Evolutionary conservation across 2,113 vertebrate genomes (phyloP).

Genomic region (Rhinoderma darwinii): DNA sequence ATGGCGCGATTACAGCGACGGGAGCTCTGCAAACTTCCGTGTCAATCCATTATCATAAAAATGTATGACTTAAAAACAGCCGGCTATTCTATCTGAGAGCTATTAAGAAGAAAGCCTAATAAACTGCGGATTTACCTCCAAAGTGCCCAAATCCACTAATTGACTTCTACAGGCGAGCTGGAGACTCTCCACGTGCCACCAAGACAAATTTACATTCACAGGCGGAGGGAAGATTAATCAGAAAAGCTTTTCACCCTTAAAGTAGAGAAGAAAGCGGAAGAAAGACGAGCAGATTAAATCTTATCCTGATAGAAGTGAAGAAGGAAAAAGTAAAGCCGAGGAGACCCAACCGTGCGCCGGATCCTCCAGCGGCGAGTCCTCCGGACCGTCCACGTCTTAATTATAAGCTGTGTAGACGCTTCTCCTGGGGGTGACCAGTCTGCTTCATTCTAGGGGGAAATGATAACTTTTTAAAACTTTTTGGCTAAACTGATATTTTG

Average conservation of each 20-base stretch:
- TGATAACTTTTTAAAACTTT: neutral
- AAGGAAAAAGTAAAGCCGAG: neutral
- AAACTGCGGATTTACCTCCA: constrained; percentile 45
- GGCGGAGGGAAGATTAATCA: constrained; percentile 37
- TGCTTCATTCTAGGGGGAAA: neutral
- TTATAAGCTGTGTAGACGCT: neutral
- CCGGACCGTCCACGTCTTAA: neutral
- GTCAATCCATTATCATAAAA: constrained; percentile 28
- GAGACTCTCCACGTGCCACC: neutral
- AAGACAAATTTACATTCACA: constrained; percentile 31
- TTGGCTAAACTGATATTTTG: too few species aligned
- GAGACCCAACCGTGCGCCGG: neutral
- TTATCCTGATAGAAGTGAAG: neutral
- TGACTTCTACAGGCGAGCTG: constrained; percentile 15
- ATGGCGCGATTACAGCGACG: neutral
- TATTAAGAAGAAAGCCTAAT: constrained; percentile 35
- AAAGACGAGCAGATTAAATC: neutral
- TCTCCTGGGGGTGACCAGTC: neutral
- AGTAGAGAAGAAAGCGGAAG: neutral
- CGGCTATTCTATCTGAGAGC: constrained; percentile 11
- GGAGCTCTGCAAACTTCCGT: neutral
- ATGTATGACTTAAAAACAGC: constrained; percentile 29
- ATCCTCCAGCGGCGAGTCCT: neutral
- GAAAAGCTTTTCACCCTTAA: constrained; percentile 36
- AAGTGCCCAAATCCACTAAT: constrained; percentile 50